Evolutionary conservation across 37 sponge, comb jelly and placozoan species (phyloP).

Genomic region (Amphimedon queenslandica): DNA sequence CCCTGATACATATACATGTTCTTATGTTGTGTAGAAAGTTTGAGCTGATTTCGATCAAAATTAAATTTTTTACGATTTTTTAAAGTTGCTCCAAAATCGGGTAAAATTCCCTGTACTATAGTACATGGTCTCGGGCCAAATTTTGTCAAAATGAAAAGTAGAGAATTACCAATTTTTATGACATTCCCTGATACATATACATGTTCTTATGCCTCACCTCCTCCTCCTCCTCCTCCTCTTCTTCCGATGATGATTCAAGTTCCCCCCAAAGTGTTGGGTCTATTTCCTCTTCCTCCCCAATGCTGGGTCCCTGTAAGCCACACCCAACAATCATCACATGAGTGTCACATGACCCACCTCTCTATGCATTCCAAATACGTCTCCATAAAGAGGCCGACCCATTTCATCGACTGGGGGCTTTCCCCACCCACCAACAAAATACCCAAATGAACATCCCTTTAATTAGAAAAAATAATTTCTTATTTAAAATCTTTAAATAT

Average conservation of each 20-base stretch:
- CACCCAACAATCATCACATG: background rate
- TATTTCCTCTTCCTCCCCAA: constrained; percentile 51
- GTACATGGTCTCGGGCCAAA: too few species aligned
- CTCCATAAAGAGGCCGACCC: constrained; percentile 98
- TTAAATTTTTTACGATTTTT: too few species aligned
- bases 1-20: too few species aligned
- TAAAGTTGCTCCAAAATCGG: background rate
- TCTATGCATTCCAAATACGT: constrained; percentile 92
- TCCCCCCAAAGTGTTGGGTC: constrained; percentile 92
- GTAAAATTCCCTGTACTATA: too few species aligned
- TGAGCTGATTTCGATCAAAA: too few species aligned
- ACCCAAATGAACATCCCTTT: constrained; percentile 88
- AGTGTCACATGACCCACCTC: constrained; percentile 1
- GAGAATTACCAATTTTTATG: too few species aligned
- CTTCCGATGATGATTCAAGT: constrained; percentile 82
- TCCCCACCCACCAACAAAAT: constrained; percentile 98
- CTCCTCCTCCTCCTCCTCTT: constrained; percentile 62
- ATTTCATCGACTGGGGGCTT: constrained; percentile 98
- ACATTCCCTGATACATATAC: too few species aligned
- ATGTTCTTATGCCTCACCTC: too few species aligned
- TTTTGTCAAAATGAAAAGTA: too few species aligned
- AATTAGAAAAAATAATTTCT: background rate
- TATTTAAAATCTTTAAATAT: too few species aligned
- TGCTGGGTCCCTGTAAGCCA: background rate
- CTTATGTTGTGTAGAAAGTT: too few species aligned